Base-by-base conservation (phyloP, 2,888 invertebrate species). In the Troides helena region DNA sequence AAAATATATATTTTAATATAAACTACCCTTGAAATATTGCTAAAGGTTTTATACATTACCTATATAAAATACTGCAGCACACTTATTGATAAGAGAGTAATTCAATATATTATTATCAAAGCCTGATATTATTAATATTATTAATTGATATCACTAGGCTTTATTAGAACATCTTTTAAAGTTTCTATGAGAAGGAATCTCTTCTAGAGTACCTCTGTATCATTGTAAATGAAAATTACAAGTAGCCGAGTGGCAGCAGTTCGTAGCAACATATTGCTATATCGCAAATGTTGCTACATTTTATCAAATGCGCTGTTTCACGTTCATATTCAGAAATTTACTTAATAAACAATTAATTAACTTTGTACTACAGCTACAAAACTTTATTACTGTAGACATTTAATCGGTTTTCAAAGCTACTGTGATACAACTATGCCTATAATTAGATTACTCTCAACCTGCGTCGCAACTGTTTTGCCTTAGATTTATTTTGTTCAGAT, bases 251-350 rank as follows among this genome's bases (percentile, higher is more conserved):
- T 57, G 50, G 53, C 58, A 63, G 39, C 53, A 63, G 10, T 59
- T 59, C 23, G 36, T 59, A 58, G 66, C 66, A 63, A 68, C 62
- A 68, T 63, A 68, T 68, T 68, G 62, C 68, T 36, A 50, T 56
- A 57, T 64, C 63, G 59, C 59, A 18, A 56, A 64, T 21, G 30
- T 39, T 5, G 30, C 21, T 68, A 63, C 59, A 68, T 62, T 64
- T 64, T 36, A 23, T 14, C 53, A 12, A 56, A 39, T 36, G 21
- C n/a, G 18, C 10, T 25, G n/a, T 46, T 53, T 62, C 21, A 62
- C 23, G 46, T 23, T 61, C 61, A 60, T 60, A 56, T 56, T 14
- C 57, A 2, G n/a, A 53, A n/a, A 53, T 18, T 53, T n/a, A 53
- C 53, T 53, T 46, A 53, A 53, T 53, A 53, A 53, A 53, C 53